Evolutionary conservation across 35 echinoderm and acorn worm species (phyloP).

Genomic region (Lytechinus variegatus): DNA sequence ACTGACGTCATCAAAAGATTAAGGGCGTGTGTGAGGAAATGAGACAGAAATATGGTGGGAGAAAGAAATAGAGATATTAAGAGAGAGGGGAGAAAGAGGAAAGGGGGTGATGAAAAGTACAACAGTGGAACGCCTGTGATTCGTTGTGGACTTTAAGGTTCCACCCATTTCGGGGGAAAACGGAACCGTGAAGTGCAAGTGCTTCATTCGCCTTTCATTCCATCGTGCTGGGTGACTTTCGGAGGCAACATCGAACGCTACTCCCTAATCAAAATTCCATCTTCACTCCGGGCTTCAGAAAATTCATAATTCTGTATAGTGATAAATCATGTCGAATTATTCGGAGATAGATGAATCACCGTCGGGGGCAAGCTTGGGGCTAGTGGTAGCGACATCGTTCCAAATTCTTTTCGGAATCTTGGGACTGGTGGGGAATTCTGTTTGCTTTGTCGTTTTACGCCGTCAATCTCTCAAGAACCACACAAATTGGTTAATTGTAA

Average conservation of each 20-base stretch:
- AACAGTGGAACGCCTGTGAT: not conserved
- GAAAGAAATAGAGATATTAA: not conserved
- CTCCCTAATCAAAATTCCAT: no score
- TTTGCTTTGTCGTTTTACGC: conserved; percentile 25
- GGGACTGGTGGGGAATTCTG: not conserved
- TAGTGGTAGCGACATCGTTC: conserved; percentile 16
- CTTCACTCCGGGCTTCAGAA: no score
- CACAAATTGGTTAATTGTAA: conserved; percentile 66
- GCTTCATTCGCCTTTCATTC: not conserved
- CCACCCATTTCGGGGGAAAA: not conserved
- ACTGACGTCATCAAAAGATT: not conserved
- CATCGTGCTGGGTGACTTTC: not conserved
- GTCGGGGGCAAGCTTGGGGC: not conserved
- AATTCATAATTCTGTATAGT: not conserved
- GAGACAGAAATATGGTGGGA: not conserved
- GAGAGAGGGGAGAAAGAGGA: not conserved
- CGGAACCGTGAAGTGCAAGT: not conserved
- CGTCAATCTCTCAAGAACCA: conserved; percentile 29
- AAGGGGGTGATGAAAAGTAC: not conserved
- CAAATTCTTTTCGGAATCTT: not conserved
- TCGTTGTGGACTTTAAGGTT: not conserved
- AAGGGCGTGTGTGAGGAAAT: not conserved
- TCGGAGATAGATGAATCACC: not conserved
- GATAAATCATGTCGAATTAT: not conserved
- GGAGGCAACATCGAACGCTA: no score